phyloP scores from a whole-genome alignment of 1,140 invertebrate species.

The Microplitis demolitor region DNA sequence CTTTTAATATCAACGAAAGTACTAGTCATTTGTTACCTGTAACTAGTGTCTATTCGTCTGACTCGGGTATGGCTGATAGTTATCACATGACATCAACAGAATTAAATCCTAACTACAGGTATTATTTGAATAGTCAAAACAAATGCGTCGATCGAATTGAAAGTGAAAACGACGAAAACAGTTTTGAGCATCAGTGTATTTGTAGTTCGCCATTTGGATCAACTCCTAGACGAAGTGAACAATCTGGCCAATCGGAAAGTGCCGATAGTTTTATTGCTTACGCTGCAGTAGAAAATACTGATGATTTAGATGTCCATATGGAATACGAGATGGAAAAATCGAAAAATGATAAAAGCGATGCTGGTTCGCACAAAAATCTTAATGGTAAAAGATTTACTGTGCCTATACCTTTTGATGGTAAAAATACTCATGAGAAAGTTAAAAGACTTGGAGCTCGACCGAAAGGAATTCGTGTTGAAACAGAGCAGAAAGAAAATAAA shows the following conservation, averaged over 20 bases:
- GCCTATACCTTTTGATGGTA: slow-evolving; percentile 38
- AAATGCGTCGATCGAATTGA: slow-evolving; percentile 36
- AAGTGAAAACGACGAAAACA: slow-evolving; percentile 68
- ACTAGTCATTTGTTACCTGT: neutral
- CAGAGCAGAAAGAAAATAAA: slow-evolving; percentile 39
- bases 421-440: slow-evolving; percentile 32
- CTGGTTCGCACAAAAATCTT: neutral
- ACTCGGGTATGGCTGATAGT: slow-evolving; percentile 83
- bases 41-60: slow-evolving; percentile 69
- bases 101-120: slow-evolving; percentile 48
- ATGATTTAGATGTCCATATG: neutral
- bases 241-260: slow-evolving; percentile 27
- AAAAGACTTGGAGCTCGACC: slow-evolving; percentile 30
- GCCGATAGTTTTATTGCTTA: slow-evolving; percentile 24
- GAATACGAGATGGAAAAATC: no score
- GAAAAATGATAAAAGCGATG: neutral
- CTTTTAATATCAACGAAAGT: slow-evolving; percentile 30
- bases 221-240: slow-evolving; percentile 61
- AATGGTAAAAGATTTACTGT: slow-evolving; percentile 38
- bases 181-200: slow-evolving; percentile 72
- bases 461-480: slow-evolving; percentile 18
- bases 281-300: neutral
- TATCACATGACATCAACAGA: slow-evolving; percentile 59
- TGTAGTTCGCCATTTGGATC: slow-evolving; percentile 76
- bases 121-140: slow-evolving; percentile 29